Evolutionary conservation across 2,113 vertebrate species (phyloP), one percentile per base, ranked within the genome.

Genomic region (Sylvietta virens): DNA sequence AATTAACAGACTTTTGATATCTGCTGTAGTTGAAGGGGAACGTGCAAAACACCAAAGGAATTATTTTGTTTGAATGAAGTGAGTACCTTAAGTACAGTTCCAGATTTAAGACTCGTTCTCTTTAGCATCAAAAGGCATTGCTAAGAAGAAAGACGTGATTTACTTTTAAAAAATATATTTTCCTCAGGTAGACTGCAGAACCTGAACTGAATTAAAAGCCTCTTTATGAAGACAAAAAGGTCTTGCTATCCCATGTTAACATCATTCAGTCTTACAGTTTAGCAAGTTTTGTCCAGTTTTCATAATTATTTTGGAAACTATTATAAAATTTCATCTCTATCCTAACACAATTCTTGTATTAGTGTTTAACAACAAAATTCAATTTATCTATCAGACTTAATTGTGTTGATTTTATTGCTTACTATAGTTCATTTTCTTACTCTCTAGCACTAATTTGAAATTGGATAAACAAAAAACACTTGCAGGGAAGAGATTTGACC

Each of bases 1-100:
- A 83, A 69, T 88, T 73, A 95, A 70, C 81, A 95, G 70, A 87
- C 90, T 88, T 88, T 22, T 73, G 69, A 54, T 88, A 96, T 64
- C 76, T 86, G 82, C 86, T 83, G 80, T 78, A 92, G 82, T 86
- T 70, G 35, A 92, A 92, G 69, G 27, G 66, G 42, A 96, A 94
- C 3, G 66, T 21, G 71, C 74, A 79, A 81, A 92, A 65, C 83
- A 94, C 73, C 76, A 80, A 88, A 96, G 62, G 73, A 89, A 83
- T 93, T 92, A 35, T 18, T 89, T 67, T 54, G 20, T 70, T 81
- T 64, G 57, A 87, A 82, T 82, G 47, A 66, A 88, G 79, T 1
- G 27, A 96, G 82, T 93, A 96, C 94, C 90, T 90, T 90, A 92
- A 77, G 77, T 83, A 88, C 61, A 88, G 40, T 64, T 92, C 72